Evolutionary conservation across 2,797 vertebrate species (phyloP).

Genomic region (Takifugu rubripes): DNA sequence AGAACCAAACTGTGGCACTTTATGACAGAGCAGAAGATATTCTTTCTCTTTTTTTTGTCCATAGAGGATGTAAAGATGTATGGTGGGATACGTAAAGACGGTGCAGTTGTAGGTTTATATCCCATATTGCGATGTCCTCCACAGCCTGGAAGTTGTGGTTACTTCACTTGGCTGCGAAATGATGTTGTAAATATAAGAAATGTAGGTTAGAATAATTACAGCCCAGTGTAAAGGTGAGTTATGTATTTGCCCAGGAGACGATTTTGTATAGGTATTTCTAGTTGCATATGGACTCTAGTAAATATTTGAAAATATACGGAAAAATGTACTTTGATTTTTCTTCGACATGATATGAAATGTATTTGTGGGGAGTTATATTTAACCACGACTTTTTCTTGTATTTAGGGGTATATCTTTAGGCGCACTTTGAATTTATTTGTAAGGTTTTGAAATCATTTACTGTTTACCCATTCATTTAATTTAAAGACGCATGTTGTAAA

Average conservation of each 20-base stretch:
- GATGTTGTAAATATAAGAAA: conserved; percentile 84
- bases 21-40: conserved; percentile 71
- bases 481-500: conserved; percentile 98
- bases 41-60: conserved; percentile 26
- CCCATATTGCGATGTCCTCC: conserved; percentile 54
- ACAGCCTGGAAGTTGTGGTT: conserved; percentile 51
- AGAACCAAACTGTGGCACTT: conserved; percentile 84
- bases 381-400: conserved; percentile 86
- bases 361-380: conserved; percentile 88
- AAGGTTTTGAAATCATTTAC: conserved; percentile 88
- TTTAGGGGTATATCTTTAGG: conserved; percentile 84
- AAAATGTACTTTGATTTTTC: conserved; percentile 87
- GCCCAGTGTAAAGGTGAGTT: conserved; percentile 85
- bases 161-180: conserved; percentile 66
- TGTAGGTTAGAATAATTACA: conserved; percentile 87
- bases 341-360: conserved; percentile 81
- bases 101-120: conserved; percentile 50
- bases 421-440: conserved; percentile 92
- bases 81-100: conserved; percentile 14
- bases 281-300: conserved; percentile 98
- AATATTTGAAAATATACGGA: conserved; percentile 98
- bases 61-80: conserved; percentile 46
- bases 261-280: conserved; percentile 99
- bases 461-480: conserved; percentile 93
- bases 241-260: conserved; percentile 93